phyloP scores from a whole-genome alignment of 2,888 invertebrate species.

The Meghimatium bilineatum region DNA sequence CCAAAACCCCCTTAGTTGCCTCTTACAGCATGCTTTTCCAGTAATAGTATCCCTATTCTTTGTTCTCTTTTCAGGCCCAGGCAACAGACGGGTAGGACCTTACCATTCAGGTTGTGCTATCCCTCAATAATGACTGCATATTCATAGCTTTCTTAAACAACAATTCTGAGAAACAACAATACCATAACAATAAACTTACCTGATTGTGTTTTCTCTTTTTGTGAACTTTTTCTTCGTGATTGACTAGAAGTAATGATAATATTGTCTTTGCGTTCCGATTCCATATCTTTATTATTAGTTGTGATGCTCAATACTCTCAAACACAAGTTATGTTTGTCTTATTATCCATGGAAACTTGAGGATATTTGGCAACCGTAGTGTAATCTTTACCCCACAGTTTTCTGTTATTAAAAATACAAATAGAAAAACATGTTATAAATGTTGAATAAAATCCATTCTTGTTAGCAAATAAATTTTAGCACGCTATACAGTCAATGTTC shows the following conservation, averaged over 20 bases:
- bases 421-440: not conserved
- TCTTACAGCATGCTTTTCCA: too few relatives aligned
- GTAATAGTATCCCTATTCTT: too few relatives aligned
- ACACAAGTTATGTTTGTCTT: not conserved
- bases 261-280: constrained; percentile 28
- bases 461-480: not conserved
- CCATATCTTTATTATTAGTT: not conserved
- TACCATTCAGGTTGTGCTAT: too few relatives aligned
- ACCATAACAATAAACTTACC: not conserved
- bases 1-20: too few relatives aligned
- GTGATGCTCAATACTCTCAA: not conserved
- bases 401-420: not conserved
- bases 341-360: not conserved
- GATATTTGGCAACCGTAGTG: too few relatives aligned
- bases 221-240: constrained; percentile 26
- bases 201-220: constrained; percentile 26
- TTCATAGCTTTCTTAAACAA: too few relatives aligned
- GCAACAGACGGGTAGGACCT: too few relatives aligned
- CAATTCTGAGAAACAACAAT: too few relatives aligned
- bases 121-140: too few relatives aligned
- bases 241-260: not conserved
- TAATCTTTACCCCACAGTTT: not conserved
- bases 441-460: too few relatives aligned
- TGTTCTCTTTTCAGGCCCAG: too few relatives aligned
- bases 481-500: too few relatives aligned